These are phyloP conservation scores for Anorthoa munda DNA, from an alignment of 2,888 invertebrate genomes.

Conservation along the genomic window DNA sequence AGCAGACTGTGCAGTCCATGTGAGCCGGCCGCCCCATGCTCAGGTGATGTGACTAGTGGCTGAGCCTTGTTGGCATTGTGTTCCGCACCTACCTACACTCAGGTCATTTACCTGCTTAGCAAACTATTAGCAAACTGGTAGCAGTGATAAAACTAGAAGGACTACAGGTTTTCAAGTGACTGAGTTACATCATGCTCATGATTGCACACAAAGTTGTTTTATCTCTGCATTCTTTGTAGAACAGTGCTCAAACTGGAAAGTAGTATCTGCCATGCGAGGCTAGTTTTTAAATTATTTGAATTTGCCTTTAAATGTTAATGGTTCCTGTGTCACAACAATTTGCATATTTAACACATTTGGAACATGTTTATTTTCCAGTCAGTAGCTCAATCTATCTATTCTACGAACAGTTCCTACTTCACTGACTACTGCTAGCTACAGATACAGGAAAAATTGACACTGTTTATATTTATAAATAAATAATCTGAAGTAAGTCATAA, in stretches of 20 bases:
- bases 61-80: constrained; percentile 53
- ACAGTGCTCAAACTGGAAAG: constrained; percentile 65
- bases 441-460: constrained; percentile 44
- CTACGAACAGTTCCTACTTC: constrained; percentile 24
- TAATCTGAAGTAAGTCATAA: constrained; percentile 49
- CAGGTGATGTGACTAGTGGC: constrained; percentile 69
- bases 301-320: constrained; percentile 56
- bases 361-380: constrained; percentile 40
- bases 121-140: constrained; percentile 69
- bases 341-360: constrained; percentile 50
- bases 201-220: constrained; percentile 70
- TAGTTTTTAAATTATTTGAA: constrained; percentile 57
- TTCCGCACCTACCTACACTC: constrained; percentile 62
- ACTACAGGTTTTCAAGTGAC: constrained; percentile 68
- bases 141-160: constrained; percentile 71
- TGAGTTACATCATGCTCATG: constrained; percentile 71
- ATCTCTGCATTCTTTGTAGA: constrained; percentile 69
- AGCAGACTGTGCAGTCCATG: constrained; percentile 58
- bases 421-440: constrained; percentile 24
- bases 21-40: constrained; percentile 69
- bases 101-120: constrained; percentile 70
- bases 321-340: constrained; percentile 53
- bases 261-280: constrained; percentile 46
- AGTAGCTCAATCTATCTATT: constrained; percentile 22
- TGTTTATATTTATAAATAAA: constrained; percentile 59